Evolutionary conservation across 2,888 invertebrate species (phyloP), one percentile per base, ranked within the genome.

Genomic region (Catonia carolina): DNA sequence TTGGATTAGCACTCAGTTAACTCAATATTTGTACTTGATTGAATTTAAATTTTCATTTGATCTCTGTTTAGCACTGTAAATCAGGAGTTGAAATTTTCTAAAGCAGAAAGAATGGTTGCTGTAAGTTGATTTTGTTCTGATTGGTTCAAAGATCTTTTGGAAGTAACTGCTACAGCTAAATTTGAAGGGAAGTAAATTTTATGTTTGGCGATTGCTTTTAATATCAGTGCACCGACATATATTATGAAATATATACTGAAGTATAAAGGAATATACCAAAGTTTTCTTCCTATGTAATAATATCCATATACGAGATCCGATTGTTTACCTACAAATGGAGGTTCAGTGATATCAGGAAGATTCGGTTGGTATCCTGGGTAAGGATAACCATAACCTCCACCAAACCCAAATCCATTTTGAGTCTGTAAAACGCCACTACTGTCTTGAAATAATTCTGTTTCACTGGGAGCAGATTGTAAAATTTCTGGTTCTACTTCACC

Each of bases 191-290:
- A 72, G 53, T 71, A 70, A 39, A 86, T 83, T 71, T 86, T 86
- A 69, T 86, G 86, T 59, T 85, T 78, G 33, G 84, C 77, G 33
- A 86, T 79, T 2, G 85, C 84, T 69, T 86, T 86, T 23, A 86
- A 75, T 58, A 86, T 82, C 22, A 86, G 74, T 15, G 84, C 82
- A 2, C 82, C 83, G 0, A 86, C 83, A 66, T 86, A 86, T 56
- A 85, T 73, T 51, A 75, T 71, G 62, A 75, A 75, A 61, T 75
- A 86, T 12, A 86, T 82, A 68, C 85, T 85, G 69, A 86, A 86
- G 70, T 86, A 86, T 42, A 86, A 71, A 0, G 86, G 86, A 60
- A 86, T 27, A 68, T 86, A 86, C 78, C 85, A 86, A 33, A 86
- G 72, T 67, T 86, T 86, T 64, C 84, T 80, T 2, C 86, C 86